Percentiles rank a stretch among this genome's conserved stretches.
These are phyloP conservation scores for Passer domesticus DNA, from an alignment of 2,113 vertebrate genomes.

Conservation along the genomic window DNA sequence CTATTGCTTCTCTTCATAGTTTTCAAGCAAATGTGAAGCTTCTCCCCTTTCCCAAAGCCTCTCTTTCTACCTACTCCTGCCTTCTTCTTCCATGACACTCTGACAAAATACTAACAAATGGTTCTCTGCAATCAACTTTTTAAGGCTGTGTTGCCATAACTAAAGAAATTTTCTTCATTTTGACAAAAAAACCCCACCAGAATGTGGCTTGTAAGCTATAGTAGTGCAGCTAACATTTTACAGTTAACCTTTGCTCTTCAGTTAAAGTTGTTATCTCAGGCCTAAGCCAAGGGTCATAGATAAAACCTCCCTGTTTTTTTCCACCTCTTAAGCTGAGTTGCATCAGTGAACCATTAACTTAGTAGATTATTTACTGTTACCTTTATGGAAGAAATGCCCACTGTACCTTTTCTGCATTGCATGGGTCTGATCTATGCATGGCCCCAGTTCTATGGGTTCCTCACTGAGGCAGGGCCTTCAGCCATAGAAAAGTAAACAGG, in stretches of 20 bases:
- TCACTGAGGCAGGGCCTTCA: background rate
- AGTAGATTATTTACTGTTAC: constrained; percentile 56
- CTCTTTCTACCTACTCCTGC: background rate
- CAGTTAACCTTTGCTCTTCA: constrained; percentile 65
- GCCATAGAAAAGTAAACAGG: background rate
- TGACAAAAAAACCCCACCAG: background rate
- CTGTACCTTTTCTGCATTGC: constrained; percentile 22
- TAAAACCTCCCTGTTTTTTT: constrained; percentile 42
- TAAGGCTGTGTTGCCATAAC: background rate
- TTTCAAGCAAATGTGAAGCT: background rate
- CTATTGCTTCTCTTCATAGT: background rate
- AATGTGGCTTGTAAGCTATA: background rate
- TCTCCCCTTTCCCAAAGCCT: background rate
- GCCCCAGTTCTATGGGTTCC: background rate
- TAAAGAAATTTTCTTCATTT: background rate
- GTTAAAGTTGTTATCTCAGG: constrained; percentile 59
- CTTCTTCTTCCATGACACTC: background rate
- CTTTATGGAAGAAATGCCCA: constrained; percentile 36
- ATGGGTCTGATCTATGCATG: background rate
- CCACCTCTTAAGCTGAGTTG: constrained; percentile 17
- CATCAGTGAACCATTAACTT: constrained; percentile 63
- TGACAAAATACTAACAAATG: background rate
- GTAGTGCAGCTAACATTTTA: constrained; percentile 1
- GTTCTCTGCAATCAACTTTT: background rate
- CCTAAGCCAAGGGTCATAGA: constrained; percentile 61